These are phyloP conservation scores for Echeneis naucrates DNA, from an alignment of 2,797 vertebrate genomes.

Conservation along the genomic window DNA sequence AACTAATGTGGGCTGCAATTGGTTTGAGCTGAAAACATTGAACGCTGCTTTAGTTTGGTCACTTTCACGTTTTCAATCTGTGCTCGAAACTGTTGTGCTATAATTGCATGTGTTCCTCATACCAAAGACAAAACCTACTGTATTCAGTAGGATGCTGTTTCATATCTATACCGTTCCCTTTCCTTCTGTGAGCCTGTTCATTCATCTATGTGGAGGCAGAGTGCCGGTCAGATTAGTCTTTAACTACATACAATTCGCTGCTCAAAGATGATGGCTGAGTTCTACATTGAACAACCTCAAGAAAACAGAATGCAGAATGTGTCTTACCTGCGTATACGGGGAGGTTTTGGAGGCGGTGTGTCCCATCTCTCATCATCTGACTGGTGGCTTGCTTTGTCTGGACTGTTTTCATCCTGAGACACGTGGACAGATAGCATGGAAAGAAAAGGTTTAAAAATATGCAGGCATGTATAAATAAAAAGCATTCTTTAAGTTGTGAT, in stretches of 20 bases:
- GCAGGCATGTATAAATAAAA: conserved; percentile 6
- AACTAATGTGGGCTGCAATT: conserved; percentile 22
- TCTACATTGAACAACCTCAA: neutral
- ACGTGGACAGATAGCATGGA: neutral
- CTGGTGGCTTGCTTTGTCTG: conserved; percentile 86
- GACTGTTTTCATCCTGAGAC: conserved; percentile 89
- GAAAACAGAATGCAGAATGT: neutral
- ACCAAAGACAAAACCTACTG: conserved; percentile 43
- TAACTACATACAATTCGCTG: neutral
- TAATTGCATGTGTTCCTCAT: conserved; percentile 7
- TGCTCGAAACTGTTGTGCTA: conserved; percentile 19
- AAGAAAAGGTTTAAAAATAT: neutral
- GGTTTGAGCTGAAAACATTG: conserved; percentile 5
- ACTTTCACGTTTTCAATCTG: conserved; percentile 43
- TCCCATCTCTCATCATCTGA: conserved; percentile 91
- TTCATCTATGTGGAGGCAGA: conserved; percentile 36
- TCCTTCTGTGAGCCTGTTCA: conserved; percentile 38
- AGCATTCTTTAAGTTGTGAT: neutral
- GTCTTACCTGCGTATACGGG: conserved; percentile 91
- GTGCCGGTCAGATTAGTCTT: neutral
- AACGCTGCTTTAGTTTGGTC: conserved; percentile 46
- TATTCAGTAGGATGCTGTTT: conserved; percentile 26
- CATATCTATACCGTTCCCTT: conserved; percentile 30
- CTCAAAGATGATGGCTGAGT: neutral
- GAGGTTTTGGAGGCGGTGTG: conserved; percentile 96